Percentiles rank a stretch among this genome's conserved stretches.
phyloP scores from a whole-genome alignment of 2,888 invertebrate species.

The Eulithis prunata region DNA sequence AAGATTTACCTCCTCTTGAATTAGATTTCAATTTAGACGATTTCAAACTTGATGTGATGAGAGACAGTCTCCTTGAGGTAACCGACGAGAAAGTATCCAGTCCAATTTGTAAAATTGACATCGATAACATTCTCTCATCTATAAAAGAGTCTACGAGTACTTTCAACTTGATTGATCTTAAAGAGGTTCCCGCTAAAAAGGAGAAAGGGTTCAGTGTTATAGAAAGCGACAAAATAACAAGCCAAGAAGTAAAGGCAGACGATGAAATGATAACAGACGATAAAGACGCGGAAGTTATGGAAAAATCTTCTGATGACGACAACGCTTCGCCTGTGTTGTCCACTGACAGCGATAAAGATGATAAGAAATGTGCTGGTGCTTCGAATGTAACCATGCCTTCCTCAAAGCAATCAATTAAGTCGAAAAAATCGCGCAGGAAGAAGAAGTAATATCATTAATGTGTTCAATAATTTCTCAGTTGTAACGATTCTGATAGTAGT shows the following conservation, averaged over 20 bases:
- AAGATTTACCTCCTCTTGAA: conserved; percentile 71
- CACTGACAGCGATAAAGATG: conserved; percentile 84
- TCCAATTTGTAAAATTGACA: conserved; percentile 78
- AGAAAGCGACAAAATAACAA: conserved; percentile 71
- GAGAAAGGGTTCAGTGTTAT: conserved; percentile 75
- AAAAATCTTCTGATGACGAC: conserved; percentile 85
- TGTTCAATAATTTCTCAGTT: conserved; percentile 61
- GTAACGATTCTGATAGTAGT: conserved; percentile 46
- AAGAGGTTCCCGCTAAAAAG: conserved; percentile 68
- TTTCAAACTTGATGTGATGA: conserved; percentile 76
- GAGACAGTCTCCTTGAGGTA: conserved; percentile 72
- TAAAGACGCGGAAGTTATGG: conserved; percentile 68
- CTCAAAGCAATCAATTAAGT: conserved; percentile 73
- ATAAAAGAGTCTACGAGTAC: conserved; percentile 73
- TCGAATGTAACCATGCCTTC: conserved; percentile 65
- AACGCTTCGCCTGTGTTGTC: conserved; percentile 79
- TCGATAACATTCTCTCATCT: conserved; percentile 75
- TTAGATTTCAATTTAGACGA: conserved; percentile 76
- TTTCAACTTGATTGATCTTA: conserved; percentile 75
- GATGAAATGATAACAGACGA: conserved; percentile 62
- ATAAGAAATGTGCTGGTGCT: conserved; percentile 69
- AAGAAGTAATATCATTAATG: conserved; percentile 81
- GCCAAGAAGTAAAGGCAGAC: conserved; percentile 71
- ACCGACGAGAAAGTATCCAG: conserved; percentile 65
- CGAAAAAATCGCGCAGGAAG: conserved; percentile 85